Conservation (phyloP, 2,113 vertebrate species). For the Sprattus sprattus region DNA sequence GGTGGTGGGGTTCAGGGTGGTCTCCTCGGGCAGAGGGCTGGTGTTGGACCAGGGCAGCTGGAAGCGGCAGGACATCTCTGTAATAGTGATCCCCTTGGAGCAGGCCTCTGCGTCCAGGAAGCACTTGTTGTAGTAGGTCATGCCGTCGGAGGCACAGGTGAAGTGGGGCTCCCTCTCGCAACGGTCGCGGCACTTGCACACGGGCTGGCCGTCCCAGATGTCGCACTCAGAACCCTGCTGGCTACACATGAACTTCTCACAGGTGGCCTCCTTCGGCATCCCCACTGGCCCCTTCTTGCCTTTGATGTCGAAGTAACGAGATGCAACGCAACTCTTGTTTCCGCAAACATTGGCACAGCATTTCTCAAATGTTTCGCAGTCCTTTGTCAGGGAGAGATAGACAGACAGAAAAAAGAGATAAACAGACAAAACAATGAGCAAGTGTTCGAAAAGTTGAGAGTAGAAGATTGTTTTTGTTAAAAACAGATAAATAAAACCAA, state of each 20-base stretch:
- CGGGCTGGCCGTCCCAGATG: constrained; percentile 95
- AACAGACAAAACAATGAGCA: constrained; percentile 27
- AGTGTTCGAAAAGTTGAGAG: neutral
- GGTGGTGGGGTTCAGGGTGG: constrained; percentile 84
- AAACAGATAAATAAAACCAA: neutral
- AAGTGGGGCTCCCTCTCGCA: constrained; percentile 96
- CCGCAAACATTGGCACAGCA: constrained; percentile 97
- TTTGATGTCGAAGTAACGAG: constrained; percentile 88
- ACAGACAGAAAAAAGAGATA: neutral
- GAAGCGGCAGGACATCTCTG: constrained; percentile 91
- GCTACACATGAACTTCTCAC: constrained; percentile 93
- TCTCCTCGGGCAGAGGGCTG: constrained; percentile 83
- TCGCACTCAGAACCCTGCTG: constrained; percentile 97
- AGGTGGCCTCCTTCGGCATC: constrained; percentile 91
- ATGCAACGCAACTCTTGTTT: constrained; percentile 92
- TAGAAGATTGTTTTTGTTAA: neutral
- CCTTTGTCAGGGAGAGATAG: constrained; percentile 64
- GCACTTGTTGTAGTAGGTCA: constrained; percentile 98
- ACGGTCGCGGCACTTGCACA: constrained; percentile 94
- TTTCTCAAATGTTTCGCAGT: constrained; percentile 95
- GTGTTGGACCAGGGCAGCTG: constrained; percentile 94
- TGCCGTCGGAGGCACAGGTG: constrained; percentile 93
- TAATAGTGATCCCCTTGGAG: constrained; percentile 87
- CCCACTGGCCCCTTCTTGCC: constrained; percentile 89
- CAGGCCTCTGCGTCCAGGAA: constrained; percentile 99